Conservation (phyloP, 2,888 invertebrate genomes). For the Junonia oenone region DNA sequence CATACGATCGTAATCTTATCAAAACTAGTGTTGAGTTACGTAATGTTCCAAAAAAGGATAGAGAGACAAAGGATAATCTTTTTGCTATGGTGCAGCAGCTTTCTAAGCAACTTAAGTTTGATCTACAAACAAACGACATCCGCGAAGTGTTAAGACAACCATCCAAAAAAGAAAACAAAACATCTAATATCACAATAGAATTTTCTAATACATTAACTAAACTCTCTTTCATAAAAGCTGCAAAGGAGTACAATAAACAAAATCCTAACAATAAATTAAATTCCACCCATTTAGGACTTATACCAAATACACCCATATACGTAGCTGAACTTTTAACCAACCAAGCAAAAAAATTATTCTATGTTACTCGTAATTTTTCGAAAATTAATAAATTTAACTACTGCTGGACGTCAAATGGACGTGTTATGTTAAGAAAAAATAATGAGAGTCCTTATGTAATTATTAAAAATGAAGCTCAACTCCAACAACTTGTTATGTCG, state of each 20-base stretch:
- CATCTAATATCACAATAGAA: background rate
- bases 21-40: background rate
- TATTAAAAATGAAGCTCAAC: background rate
- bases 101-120: background rate
- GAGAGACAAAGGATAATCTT: background rate
- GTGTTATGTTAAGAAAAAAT: background rate
- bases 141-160: background rate
- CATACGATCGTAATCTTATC: background rate
- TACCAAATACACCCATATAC: background rate
- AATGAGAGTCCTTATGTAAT: background rate
- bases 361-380: background rate
- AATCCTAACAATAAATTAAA: background rate
- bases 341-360: background rate
- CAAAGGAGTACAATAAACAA: background rate
- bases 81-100: background rate
- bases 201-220: background rate
- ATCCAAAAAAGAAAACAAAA: background rate
- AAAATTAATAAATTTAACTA: background rate
- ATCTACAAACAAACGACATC: background rate
- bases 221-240: background rate
- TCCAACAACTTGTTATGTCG: background rate
- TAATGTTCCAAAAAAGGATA: background rate
- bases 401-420: conserved; percentile 8
- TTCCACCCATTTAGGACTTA: background rate
- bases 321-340: background rate